phyloP scores from a whole-genome alignment of 2,113 vertebrate species.

The Dromaius novaehollandiae region DNA sequence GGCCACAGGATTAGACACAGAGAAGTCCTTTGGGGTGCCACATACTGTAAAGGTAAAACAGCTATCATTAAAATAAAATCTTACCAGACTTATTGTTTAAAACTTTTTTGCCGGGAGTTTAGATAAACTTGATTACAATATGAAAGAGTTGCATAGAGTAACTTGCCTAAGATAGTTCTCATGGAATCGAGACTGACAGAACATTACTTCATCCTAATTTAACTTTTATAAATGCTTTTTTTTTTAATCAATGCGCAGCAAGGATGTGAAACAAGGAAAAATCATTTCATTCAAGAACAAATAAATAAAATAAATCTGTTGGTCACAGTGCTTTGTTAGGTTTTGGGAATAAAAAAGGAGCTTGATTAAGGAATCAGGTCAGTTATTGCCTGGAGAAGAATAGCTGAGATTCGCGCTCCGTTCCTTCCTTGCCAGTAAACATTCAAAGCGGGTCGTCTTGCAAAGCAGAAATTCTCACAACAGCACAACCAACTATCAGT shows the following conservation, averaged over 20 bases:
- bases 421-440: slow-evolving; percentile 34
- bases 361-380: slow-evolving; percentile 34
- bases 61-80: not conserved
- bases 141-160: not conserved
- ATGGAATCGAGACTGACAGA: not conserved
- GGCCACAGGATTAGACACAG: not conserved
- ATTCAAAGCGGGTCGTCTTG: not conserved
- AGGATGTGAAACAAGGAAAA: not conserved
- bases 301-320: not conserved
- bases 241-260: not conserved
- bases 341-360: not conserved
- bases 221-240: not conserved
- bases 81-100: not conserved
- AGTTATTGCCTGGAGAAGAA: slow-evolving; percentile 49
- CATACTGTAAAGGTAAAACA: not conserved
- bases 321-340: not conserved
- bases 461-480: not conserved
- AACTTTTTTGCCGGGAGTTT: not conserved
- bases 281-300: not conserved
- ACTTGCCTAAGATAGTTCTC: not conserved
- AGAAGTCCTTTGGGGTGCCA: not conserved
- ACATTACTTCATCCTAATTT: not conserved
- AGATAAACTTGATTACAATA: not conserved
- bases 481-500: not conserved
- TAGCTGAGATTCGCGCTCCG: not conserved